Evolutionary conservation across 1,140 invertebrate genomes (phyloP).

Genomic region (Cardiocondyla obscurior): DNA sequence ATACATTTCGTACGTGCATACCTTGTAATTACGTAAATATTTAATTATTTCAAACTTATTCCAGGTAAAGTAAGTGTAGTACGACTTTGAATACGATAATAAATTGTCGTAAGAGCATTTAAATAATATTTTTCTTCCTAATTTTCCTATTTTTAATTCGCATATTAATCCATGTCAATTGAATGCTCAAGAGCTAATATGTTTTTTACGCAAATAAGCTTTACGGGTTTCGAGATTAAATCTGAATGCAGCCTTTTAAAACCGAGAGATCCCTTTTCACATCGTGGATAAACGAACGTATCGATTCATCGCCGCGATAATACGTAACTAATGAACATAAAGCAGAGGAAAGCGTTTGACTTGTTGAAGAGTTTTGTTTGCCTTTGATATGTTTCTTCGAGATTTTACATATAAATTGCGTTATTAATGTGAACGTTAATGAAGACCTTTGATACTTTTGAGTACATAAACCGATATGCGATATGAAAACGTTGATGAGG

Average conservation of each 20-base stretch:
- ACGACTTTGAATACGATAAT: neutral
- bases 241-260: neutral
- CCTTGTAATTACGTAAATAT: neutral
- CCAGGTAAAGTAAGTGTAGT: neutral
- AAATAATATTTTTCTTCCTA: neutral
- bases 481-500: constrained; percentile 34
- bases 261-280: neutral
- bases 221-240: neutral
- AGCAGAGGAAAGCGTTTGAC: constrained; percentile 10
- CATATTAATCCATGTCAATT: neutral
- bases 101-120: neutral
- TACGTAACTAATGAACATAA: constrained; percentile 43
- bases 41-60: neutral
- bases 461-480: constrained; percentile 39
- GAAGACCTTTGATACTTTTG: constrained; percentile 44
- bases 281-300: constrained; percentile 10
- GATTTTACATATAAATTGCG: constrained; percentile 57
- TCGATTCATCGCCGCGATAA: constrained; percentile 32
- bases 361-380: constrained; percentile 39
- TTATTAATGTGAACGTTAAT: constrained; percentile 50
- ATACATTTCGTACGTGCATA: neutral
- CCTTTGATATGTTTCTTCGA: constrained; percentile 45
- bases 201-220: constrained; percentile 24
- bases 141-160: neutral
- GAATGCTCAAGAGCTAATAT: constrained; percentile 2